Percentiles rank a stretch among this genome's conserved stretches.
Conservation (phyloP, 2,113 vertebrate genomes). For the Gulo gulo region DNA sequence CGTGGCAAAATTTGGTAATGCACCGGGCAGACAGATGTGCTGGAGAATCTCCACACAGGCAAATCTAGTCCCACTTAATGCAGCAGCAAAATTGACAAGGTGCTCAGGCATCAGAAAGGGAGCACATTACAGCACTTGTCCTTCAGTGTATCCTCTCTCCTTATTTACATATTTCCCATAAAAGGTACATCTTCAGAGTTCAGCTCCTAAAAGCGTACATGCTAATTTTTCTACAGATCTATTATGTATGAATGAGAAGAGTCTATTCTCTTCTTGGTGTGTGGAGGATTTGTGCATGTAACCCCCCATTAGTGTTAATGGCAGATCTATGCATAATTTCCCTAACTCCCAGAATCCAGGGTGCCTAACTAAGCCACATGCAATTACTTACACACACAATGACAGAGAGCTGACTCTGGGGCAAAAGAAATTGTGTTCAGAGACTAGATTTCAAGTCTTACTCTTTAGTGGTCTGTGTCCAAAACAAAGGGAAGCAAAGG, state of each 20-base stretch:
- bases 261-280: conserved; percentile 74
- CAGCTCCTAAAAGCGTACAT: conserved; percentile 75
- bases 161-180: conserved; percentile 79
- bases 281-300: conserved; percentile 78
- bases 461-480: conserved; percentile 20
- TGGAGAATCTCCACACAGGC: background rate
- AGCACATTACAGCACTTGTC: conserved; percentile 64
- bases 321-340: conserved; percentile 79
- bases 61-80: background rate
- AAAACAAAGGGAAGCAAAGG: background rate
- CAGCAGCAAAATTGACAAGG: conserved; percentile 63
- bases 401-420: conserved; percentile 41
- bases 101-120: conserved; percentile 63
- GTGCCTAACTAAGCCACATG: conserved; percentile 74
- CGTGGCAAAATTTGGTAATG: conserved; percentile 31
- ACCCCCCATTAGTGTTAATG: conserved; percentile 82
- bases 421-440: conserved; percentile 49
- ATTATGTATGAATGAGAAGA: conserved; percentile 85
- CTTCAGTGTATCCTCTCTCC: conserved; percentile 75
- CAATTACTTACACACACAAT: conserved; percentile 74
- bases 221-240: conserved; percentile 84
- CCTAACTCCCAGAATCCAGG: conserved; percentile 57
- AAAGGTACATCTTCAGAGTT: conserved; percentile 78
- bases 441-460: background rate
- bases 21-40: background rate